Evolutionary conservation across 2,888 invertebrate genomes (phyloP), one percentile per base, ranked within the genome.

Genomic region (Cotesia congregata): DNA sequence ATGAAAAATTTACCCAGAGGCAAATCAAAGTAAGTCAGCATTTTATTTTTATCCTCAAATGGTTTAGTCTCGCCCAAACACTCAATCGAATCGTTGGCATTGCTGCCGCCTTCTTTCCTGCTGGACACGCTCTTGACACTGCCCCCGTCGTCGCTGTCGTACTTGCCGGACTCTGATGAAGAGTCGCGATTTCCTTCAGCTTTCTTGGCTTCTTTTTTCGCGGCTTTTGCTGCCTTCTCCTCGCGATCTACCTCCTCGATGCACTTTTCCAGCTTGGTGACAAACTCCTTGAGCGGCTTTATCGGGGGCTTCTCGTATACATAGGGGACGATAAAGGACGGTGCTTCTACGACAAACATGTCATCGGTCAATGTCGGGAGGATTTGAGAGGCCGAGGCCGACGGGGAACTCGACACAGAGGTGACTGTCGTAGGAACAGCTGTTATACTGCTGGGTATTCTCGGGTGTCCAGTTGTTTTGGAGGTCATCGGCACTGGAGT

Each of bases 261-360:
- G 84, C 93, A 92, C 80, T 92, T 92, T 60, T 92, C 93, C 79
- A 94, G 90, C 83, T 92, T 91, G 59, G 91, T 91, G 41, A 95
- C 92, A 87, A 94, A 94, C 81, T 94, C 93, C 86, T 93, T 94
- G 80, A 97, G 92, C 76, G 94, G 94, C 84, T 94, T 94, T 5
- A 94, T 89, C 0, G 97, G 96, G 7, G 96, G 96, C 88, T 97
- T 97, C 88, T 97, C 97, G 90, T 97, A 97, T 30, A 97, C 96
- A 88, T 97, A 97, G 68, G 97, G 97, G 82, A 97, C 97, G 86
- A 97, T 96, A 87, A 97, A 97, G 30, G 96, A 97, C 5, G 97
- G 97, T 40, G 97, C 97, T 90, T 97, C 97, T 7, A 97, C 94
- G 9, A 97, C 96, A 88, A 95, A 97, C 95, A 97, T 97, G 84